Evolutionary conservation across 2,888 invertebrate species (phyloP), one percentile per base, ranked within the genome.

Genomic region (Athalia circularis): DNA sequence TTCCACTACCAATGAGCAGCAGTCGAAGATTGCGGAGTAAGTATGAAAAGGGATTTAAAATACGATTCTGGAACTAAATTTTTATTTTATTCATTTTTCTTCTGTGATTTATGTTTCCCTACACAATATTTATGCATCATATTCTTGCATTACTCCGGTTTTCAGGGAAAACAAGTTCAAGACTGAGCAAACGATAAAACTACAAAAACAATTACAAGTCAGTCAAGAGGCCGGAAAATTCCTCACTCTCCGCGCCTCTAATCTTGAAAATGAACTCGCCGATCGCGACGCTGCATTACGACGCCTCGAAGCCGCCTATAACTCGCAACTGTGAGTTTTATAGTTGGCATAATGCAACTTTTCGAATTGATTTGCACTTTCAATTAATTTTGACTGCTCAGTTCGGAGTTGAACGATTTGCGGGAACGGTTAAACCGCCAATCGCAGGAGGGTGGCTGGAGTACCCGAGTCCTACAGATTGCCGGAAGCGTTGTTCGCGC

Each of bases 401-500:
- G 88, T 80, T 75, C 68, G 76, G 85, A 88, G 82, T 72, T 89
- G 61, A 85, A 81, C 8, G 87, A 88, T 9, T 81, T 89, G 45
- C 85, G 82, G 57, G 88, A 88, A 59, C 86, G 84, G 47, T 7
- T 87, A 48, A 57, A 85, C 59, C 84, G 85, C 2, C 87, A 87
- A 78, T 86, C 88, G 5, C 84, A 86, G 65, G 86, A 87, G 77
- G 81, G 79, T 64, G 84, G 88, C 29, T 90, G 90, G 90, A 87
- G 89, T 65, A 86, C 82, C 64, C 83, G 86, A 80, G 84, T 90
- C 79, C 80, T 90, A 48, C 88, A 89, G 82, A 83, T 90, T 54
- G 89, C 88, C 68, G 89, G 87, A 54, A 88, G 84, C 64, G 84
- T 90, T 9, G 87, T 86, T 4, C 85, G 88, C 43, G 87, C 86